Base-by-base conservation (phyloP, 2,888 invertebrate species). In the Drosophila fulvimacula region DNA sequence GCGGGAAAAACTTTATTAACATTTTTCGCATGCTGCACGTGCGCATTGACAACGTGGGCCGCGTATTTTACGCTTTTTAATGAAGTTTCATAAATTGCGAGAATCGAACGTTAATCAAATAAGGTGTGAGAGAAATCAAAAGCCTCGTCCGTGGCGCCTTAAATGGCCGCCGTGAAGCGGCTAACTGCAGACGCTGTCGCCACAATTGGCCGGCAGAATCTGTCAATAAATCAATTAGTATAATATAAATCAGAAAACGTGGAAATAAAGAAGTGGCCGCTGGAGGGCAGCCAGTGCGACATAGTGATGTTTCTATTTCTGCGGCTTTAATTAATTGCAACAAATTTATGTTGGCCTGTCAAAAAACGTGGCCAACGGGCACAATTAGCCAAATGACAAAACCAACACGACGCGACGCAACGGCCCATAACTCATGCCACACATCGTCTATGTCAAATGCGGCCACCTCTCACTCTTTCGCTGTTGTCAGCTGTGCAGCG, bases 371-470 rank as follows among this genome's bases (percentile, higher is more conserved):
- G 85, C 87, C 84, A 76, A 81, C 80, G 84, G 83, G 76, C 82
- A 84, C 85, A 85, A 85, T 85, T 85, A 85, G 85, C 87, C 76
- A 82, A 84, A 84, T 84, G 85, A 85, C 87, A 87, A 82, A 82
- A 62, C 69, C 73, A 67, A 76, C 81, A 81, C 79, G 78, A 65
- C 58, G 66, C 73, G 57, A 53, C 58, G 66, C 75, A 59, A 52
- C 44, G 73, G 59, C 80, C 49, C 76, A 79, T 80, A 85, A 79
- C 72, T 86, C 77, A 86, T 84, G 66, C 62, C 69, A 61, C 71
- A 61, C 69, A 68, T 66, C 66, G 73, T 32, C 79, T 67, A 59
- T 62, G 39, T 69, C 69, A 69, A 52, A 57, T 51, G 38, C 51
- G 55, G 53, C 41, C 55, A 27, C 58, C 58, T 30, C 61, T 53